A percentile compares a stretch with the other conserved stretches of the same genome.
phyloP scores from a whole-genome alignment of 2,888 invertebrate species.

The Gisinianus flammeolus region DNA sequence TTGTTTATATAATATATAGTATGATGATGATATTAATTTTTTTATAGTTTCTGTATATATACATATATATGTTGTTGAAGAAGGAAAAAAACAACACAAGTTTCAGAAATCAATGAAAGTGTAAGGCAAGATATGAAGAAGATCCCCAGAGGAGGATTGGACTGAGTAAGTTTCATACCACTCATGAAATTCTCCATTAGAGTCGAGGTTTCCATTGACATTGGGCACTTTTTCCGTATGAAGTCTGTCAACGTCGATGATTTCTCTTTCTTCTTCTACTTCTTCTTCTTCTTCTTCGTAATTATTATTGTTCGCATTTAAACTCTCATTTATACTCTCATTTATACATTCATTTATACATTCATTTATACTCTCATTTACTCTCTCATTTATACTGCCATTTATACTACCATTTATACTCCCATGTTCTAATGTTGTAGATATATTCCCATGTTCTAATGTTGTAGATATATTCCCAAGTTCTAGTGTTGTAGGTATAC shows the following conservation, averaged over 20 bases:
- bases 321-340: no score
- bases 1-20: no score
- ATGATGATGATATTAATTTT: no score
- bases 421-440: no score
- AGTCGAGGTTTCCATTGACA: constrained; percentile 65
- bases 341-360: not conserved
- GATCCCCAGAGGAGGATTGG: constrained; percentile 76
- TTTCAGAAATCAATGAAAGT: constrained; percentile 85
- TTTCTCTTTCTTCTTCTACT: constrained; percentile 4
- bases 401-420: no score
- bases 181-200: constrained; percentile 73
- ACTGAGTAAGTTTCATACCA: constrained; percentile 87
- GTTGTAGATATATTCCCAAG: no score
- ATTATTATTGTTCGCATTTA: no score
- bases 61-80: no score
- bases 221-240: constrained; percentile 62
- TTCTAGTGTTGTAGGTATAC: not conserved
- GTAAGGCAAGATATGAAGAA: constrained; percentile 92
- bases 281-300: not conserved
- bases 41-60: no score
- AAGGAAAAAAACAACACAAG: not conserved
- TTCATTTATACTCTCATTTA: no score
- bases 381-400: no score
- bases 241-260: constrained; percentile 62
- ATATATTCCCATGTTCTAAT: no score